These are phyloP conservation scores for Sinocyclocheilus maitianheensis DNA, from an alignment of 2,113 vertebrate genomes.

Conservation along the genomic window DNA sequence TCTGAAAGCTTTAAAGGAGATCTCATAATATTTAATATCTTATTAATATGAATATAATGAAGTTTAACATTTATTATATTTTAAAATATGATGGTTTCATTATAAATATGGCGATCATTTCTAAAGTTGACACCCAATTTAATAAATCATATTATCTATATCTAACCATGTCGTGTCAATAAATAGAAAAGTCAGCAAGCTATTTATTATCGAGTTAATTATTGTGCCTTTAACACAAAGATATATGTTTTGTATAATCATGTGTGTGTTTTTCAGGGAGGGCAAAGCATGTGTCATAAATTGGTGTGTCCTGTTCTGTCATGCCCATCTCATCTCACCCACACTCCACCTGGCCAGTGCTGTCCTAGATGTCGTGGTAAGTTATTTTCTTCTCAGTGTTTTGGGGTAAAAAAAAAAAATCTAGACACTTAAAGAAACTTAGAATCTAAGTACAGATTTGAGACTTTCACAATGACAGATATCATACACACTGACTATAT, in stretches of 20 bases:
- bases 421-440: not conserved
- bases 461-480: not conserved
- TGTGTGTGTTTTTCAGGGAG: conserved; percentile 78
- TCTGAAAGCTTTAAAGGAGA: too few relatives aligned
- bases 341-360: conserved; percentile 87
- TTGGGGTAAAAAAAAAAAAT: not conserved
- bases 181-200: too few relatives aligned
- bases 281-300: conserved; percentile 86
- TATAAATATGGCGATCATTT: too few relatives aligned
- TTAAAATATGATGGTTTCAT: too few relatives aligned
- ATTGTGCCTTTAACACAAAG: not conserved
- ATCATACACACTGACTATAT: not conserved
- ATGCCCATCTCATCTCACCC: conserved; percentile 93
- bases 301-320: conserved; percentile 95
- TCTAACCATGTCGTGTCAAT: too few relatives aligned
- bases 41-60: too few relatives aligned
- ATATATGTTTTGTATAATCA: not conserved
- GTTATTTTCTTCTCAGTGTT: conserved; percentile 38
- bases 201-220: too few relatives aligned
- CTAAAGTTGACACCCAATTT: too few relatives aligned
- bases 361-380: conserved; percentile 93
- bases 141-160: too few relatives aligned
- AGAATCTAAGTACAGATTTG: not conserved
- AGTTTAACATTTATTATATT: too few relatives aligned
- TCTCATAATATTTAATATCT: too few relatives aligned